Evolutionary conservation across 2,113 vertebrate species (phyloP), one percentile per base, ranked within the genome.

Genomic region (Thymallus thymallus): DNA sequence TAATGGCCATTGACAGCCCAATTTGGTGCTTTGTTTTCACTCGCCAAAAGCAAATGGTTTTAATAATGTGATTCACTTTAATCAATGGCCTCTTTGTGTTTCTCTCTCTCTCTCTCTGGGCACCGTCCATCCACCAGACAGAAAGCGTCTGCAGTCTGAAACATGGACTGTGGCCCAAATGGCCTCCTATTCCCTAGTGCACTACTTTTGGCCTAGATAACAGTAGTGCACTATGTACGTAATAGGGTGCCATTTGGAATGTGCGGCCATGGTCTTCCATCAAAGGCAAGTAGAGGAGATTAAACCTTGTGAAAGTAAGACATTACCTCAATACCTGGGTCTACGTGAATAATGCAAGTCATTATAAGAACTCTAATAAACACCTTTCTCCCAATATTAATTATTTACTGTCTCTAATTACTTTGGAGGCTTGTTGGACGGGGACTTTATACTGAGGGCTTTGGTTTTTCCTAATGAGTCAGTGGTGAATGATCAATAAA

Each of bases 401-500:
- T 73, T 46, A 69, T 73, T 61, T 61, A 78, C 61, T 26, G 32
- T 55, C 20, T 64, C 61, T 73, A 78, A 78, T 73, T 78, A 78
- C 65, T 73, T 60, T 63, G 24, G 35, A 66, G 71, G 76, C 16
- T 26, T 24, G 22, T 70, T 70, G 46, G 18, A 70, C 23, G 20
- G 26, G 10, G 65, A 26, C 56, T 20, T 45, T 67, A 6, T 45
- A n/a, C 3, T 10, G 24, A 45, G 20, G 30, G 48, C 14, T 68
- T 68, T 12, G 7, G 24, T 48, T 51, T 29, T 29, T 18, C 51
- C 20, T 16, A 16, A 14, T 45, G 22, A 51, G 13, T 26, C 56
- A 69, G 10, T 41, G 46, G 58, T 24, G 46, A 35, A 51, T 55
- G n/a, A 60, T 32, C 56, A 29, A 66, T 61, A 68, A 68, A 45